Percentiles rank a stretch among this genome's conserved stretches.
phyloP scores from a whole-genome alignment of 2,797 vertebrate genomes.

The Bufotes viridis region DNA sequence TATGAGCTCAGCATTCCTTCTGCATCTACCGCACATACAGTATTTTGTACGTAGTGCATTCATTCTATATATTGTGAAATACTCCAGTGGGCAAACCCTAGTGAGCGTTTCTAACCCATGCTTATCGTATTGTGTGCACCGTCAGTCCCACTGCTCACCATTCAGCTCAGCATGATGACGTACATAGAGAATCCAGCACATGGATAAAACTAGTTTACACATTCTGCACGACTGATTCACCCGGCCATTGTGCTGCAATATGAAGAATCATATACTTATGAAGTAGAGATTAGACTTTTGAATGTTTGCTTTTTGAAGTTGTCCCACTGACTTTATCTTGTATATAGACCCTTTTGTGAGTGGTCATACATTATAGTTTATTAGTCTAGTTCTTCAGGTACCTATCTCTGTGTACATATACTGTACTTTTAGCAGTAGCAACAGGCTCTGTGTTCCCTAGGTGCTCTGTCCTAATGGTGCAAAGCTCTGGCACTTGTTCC shows the following conservation, averaged over 20 bases:
- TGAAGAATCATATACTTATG: not conserved
- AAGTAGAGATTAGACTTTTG: slow-evolving; percentile 1
- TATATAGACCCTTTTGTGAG: not conserved
- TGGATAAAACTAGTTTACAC: not conserved
- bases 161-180: not conserved
- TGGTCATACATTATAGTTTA: not conserved
- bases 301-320: not conserved
- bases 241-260: not conserved
- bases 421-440: slow-evolving; percentile 3
- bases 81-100: not conserved
- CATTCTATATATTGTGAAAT: not conserved
- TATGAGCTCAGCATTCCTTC: not conserved
- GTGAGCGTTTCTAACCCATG: not conserved
- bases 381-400: slow-evolving; percentile 1
- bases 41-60: slow-evolving; percentile 11
- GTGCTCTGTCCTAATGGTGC: slow-evolving; percentile 10
- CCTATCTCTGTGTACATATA: not conserved
- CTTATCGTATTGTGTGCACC: not conserved
- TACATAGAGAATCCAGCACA: not conserved
- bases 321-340: not conserved
- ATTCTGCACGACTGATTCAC: slow-evolving; percentile 12
- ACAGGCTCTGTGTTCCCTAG: slow-evolving; percentile 2
- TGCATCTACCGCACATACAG: too few species aligned
- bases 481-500: not conserved
- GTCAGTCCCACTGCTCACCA: not conserved